Evolutionary conservation across 2,113 vertebrate species (phyloP).

Genomic region (Microcebus lehilahytsara): DNA sequence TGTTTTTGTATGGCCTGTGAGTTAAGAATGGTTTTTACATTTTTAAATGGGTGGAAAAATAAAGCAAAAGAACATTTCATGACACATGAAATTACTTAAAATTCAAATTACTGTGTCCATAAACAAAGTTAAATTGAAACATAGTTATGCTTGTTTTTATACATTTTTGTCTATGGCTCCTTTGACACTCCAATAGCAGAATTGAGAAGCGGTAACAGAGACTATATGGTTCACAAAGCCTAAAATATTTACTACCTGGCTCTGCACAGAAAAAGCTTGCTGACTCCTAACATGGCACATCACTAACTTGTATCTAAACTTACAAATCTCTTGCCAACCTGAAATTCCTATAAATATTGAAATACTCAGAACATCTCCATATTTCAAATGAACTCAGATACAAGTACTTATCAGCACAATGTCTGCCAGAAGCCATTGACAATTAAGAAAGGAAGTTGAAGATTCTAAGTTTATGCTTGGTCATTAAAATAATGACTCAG

Average conservation of each 20-base stretch:
- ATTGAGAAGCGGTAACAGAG: background rate
- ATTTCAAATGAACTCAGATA: background rate
- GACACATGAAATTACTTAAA: constrained; percentile 11
- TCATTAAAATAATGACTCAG: background rate
- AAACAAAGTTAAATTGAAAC: background rate
- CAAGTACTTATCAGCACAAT: background rate
- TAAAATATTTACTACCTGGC: constrained; percentile 20
- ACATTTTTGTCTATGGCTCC: background rate
- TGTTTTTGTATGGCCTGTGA: background rate
- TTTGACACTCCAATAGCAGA: background rate
- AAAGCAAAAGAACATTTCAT: constrained; percentile 17
- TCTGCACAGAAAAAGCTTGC: background rate
- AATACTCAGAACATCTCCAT: constrained; percentile 19
- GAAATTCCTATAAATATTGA: constrained; percentile 37
- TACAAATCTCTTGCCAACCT: background rate
- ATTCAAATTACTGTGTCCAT: background rate
- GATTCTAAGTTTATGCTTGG: constrained; percentile 21
- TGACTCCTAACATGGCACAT: background rate
- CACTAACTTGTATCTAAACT: constrained; percentile 16
- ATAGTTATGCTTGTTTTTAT: background rate
- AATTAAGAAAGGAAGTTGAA: constrained; percentile 35
- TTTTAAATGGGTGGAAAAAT: background rate
- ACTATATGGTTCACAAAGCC: background rate
- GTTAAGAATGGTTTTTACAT: background rate
- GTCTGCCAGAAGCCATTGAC: background rate